Base-by-base conservation (phyloP, 2,888 invertebrate species). In the Clistopyga incitator region DNA sequence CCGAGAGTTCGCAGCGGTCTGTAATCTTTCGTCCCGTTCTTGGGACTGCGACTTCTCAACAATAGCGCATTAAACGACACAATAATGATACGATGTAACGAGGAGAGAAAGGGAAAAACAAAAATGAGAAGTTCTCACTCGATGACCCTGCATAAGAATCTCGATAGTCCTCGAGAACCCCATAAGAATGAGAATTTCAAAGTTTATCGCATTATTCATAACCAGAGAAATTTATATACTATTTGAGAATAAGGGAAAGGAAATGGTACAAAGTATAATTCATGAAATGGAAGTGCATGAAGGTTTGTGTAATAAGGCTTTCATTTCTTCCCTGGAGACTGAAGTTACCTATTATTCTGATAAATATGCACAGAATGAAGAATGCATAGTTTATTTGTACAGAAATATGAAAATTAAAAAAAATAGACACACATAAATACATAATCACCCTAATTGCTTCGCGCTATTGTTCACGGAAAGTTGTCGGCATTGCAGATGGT, bases 281-380 rank as follows among this genome's bases (percentile, higher is more conserved):
- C 20, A 52, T 52, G 23, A 13, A 18, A 65, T 20, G 54, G 25
- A 54, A 25, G 38, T 47, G 3, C 38, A 42, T 47, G 18, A 50
- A 15, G 47, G 25, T 38, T 76, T 47, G 29, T 20, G 18, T 74
- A 82, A 79, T 84, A 76, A 68, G 80, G 38, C 77, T 84, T 77
- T 68, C 75, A 75, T 67, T 75, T 77, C 78, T 76, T 45, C 20
- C 59, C 75, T 71, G 77, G 79, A 72, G 72, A 34, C 78, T 70
- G 56, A 71, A 52, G 38, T 71, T 77, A 56, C 38, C 4, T 11
- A 10, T 65, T 18, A 67, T 76, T 61, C 8, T 52, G 38, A 75
- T 42, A 13, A 76, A 81, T 61, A 47, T 65, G 23, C 29, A n/a
- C 45, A 81, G 3, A 50, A 18, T n/a, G 6, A 6, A n/a, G 2